phyloP scores from a whole-genome alignment of 1,140 invertebrate species.

The Drosophila nannoptera region DNA sequence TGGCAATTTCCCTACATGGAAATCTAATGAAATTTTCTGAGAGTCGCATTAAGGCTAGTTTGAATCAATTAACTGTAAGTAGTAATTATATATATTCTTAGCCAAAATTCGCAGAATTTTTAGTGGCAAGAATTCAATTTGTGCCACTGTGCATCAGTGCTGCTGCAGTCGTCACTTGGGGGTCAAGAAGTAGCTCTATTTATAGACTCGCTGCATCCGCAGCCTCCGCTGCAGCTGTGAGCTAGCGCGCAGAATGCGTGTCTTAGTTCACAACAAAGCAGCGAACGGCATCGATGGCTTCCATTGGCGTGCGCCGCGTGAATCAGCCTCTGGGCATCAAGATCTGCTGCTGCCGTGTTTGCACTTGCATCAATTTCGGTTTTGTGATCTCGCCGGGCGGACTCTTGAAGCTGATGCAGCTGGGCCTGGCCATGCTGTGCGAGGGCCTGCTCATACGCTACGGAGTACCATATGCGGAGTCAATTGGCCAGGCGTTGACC shows the following conservation, averaged over 20 bases:
- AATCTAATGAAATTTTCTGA: too few relatives aligned
- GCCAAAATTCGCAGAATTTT: too few relatives aligned
- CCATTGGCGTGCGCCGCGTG: constrained; percentile 70
- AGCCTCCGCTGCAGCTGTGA: not conserved
- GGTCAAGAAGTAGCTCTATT: constrained; percentile 22
- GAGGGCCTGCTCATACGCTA: constrained; percentile 88
- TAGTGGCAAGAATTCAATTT: not conserved
- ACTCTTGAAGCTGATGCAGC: constrained; percentile 86
- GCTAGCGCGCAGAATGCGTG: not conserved
- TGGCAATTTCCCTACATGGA: too few relatives aligned
- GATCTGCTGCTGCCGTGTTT: constrained; percentile 87
- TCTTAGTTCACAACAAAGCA: not conserved
- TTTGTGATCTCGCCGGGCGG: constrained; percentile 86
- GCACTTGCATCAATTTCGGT: constrained; percentile 87
- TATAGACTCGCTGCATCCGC: constrained; percentile 26
- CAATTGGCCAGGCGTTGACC: constrained; percentile 86
- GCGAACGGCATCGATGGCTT: constrained; percentile 43
- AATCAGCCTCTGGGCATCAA: constrained; percentile 80
- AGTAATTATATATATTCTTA: too few relatives aligned
- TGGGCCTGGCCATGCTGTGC: constrained; percentile 87
- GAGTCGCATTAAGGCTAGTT: too few relatives aligned
- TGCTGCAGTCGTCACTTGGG: constrained; percentile 16
- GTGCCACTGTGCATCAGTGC: constrained; percentile 1
- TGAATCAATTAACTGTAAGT: too few relatives aligned
- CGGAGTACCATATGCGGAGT: constrained; percentile 83